Percentiles rank a stretch among this genome's conserved stretches.
Conservation (phyloP, 2,888 invertebrate species). For the Pollenia griseotomentosa region DNA sequence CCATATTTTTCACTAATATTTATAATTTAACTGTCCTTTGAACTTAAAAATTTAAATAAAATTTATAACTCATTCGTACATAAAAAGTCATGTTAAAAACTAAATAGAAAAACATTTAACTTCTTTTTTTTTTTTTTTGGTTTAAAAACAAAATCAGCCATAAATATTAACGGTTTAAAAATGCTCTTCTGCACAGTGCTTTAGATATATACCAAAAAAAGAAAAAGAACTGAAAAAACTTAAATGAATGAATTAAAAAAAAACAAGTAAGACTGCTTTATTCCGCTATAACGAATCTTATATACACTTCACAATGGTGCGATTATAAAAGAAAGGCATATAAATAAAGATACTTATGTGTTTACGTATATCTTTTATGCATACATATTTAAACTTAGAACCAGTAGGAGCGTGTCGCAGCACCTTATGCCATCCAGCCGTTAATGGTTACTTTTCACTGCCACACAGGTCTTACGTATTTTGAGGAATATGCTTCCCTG, state of each 20-base stretch:
- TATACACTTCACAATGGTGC: no score
- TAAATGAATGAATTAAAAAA: conserved; percentile 42
- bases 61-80: conserved; percentile 21
- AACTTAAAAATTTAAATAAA: conserved; percentile 31
- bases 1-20: neutral
- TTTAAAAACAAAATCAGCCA: conserved; percentile 39
- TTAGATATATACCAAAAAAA: conserved; percentile 55
- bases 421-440: no score
- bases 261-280: neutral
- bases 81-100: conserved; percentile 25
- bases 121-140: neutral
- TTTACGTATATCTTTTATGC: no score
- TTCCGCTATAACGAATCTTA: no score
- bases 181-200: conserved; percentile 29
- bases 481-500: no score
- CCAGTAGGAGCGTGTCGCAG: no score
- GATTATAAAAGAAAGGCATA: no score
- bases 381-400: no score
- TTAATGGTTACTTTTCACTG: no score
- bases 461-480: no score
- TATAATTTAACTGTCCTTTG: conserved; percentile 18
- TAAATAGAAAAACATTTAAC: conserved; percentile 8
- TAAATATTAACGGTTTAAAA: conserved; percentile 59
- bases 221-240: neutral
- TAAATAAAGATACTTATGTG: no score